These are phyloP conservation scores for Clivina fossor DNA, from an alignment of 2,888 invertebrate species.

Conservation along the genomic window DNA sequence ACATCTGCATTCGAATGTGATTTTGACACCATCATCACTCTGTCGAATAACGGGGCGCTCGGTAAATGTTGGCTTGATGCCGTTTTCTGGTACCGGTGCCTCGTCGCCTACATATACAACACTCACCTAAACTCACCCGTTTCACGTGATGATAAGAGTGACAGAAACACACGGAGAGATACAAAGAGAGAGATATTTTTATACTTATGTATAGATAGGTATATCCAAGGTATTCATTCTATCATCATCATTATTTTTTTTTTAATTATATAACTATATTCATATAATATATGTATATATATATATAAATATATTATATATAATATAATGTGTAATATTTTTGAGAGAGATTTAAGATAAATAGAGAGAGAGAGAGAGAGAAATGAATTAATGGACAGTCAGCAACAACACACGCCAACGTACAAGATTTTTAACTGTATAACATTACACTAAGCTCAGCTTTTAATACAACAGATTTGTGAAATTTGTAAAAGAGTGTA, in stretches of 20 bases:
- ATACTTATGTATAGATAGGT: conserved; percentile 3
- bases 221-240: no score
- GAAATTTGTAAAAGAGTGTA: no score
- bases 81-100: conserved; percentile 89
- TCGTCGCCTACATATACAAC: conserved; percentile 78
- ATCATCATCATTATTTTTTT: conserved; percentile 13
- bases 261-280: no score
- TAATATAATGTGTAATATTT: conserved; percentile 28
- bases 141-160: conserved; percentile 27
- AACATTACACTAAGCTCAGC: conserved; percentile 53
- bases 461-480: conserved; percentile 54
- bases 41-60: conserved; percentile 97
- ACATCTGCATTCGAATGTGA: conserved; percentile 95
- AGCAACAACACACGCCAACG: conserved; percentile 53
- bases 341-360: conserved; percentile 21
- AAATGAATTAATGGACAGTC: conserved; percentile 47
- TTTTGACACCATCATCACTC: conserved; percentile 92
- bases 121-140: conserved; percentile 48
- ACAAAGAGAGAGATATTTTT: conserved; percentile 12
- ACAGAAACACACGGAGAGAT: conserved; percentile 11
- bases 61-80: conserved; percentile 96
- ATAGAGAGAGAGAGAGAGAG: no score
- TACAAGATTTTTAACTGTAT: conserved; percentile 49
- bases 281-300: background rate
- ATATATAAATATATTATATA: conserved; percentile 14